Conservation (phyloP, 2,888 invertebrate genomes). For the Drosophila paramelanica region DNA sequence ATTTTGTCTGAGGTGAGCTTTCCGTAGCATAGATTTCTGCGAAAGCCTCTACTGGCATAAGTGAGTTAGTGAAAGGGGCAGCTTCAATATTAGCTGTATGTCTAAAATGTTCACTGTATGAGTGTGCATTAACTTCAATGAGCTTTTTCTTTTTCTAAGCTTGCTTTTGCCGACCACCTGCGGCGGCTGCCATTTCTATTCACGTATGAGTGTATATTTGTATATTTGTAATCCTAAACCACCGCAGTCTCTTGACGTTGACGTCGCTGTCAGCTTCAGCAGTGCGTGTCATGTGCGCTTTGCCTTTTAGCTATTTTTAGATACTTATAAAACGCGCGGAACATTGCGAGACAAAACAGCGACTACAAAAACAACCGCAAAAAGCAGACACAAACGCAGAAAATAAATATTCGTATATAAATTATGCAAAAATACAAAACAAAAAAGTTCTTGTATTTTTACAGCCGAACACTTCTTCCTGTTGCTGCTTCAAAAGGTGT, state of each 20-base stretch:
- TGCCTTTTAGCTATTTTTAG: slow-evolving; percentile 54
- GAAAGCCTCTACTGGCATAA: slow-evolving; percentile 3
- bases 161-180: slow-evolving; percentile 35
- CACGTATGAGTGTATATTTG: background rate
- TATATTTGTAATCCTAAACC: slow-evolving; percentile 44
- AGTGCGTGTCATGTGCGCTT: slow-evolving; percentile 54
- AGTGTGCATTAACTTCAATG: background rate
- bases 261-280: slow-evolving; percentile 8
- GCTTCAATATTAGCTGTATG: background rate
- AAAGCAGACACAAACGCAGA: slow-evolving; percentile 7
- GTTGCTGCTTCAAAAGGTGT: slow-evolving; percentile 4
- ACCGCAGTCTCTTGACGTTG: slow-evolving; percentile 15
- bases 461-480: slow-evolving; percentile 43
- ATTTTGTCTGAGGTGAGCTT: slow-evolving; percentile 7
- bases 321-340: slow-evolving; percentile 44
- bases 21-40: slow-evolving; percentile 53
- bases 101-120: background rate
- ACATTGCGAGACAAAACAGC: slow-evolving; percentile 41
- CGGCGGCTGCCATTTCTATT: slow-evolving; percentile 11
- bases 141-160: slow-evolving; percentile 11
- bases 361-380: slow-evolving; percentile 17
- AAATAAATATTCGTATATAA: slow-evolving; percentile 22
- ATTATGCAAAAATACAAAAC: slow-evolving; percentile 25
- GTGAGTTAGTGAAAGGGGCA: slow-evolving; percentile 1
- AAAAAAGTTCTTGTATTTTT: slow-evolving; percentile 33